Percentiles rank a stretch among this genome's conserved stretches.
Conservation (phyloP, 2,797 vertebrate genomes). For the Nannoperca obscura region DNA sequence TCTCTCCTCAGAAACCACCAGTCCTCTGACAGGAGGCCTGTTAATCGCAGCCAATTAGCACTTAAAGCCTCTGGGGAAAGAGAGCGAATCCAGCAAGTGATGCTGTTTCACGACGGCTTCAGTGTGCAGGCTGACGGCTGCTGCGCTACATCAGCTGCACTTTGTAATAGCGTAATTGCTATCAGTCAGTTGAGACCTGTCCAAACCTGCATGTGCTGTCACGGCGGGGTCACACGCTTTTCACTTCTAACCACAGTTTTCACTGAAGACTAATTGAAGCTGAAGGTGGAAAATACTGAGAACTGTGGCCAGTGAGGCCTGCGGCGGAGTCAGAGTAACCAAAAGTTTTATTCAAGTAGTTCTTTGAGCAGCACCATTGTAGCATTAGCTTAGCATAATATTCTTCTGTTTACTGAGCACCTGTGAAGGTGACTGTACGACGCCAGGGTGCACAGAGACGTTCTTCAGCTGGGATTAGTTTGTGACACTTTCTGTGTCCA, state of each 20-base stretch:
- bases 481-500: no score
- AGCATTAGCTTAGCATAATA: no score
- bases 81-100: neutral
- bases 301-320: neutral
- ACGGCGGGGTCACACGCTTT: conserved; percentile 12
- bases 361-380: no score
- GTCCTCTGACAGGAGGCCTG: conserved; percentile 9
- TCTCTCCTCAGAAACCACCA: conserved; percentile 7
- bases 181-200: conserved; percentile 11
- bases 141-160: conserved; percentile 12
- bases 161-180: conserved; percentile 17
- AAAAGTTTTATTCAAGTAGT: neutral
- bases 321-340: neutral
- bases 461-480: no score
- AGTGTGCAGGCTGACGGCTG: neutral
- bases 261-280: neutral
- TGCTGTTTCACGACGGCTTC: neutral
- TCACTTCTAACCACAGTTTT: conserved; percentile 9
- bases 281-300: conserved; percentile 1
- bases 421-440: no score
- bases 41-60: conserved; percentile 33
- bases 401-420: no score
- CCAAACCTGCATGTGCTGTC: neutral
- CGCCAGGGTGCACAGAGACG: no score
- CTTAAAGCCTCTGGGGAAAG: neutral